Base-by-base conservation (phyloP, 2,888 invertebrate genomes). In the Mantis religiosa region DNA sequence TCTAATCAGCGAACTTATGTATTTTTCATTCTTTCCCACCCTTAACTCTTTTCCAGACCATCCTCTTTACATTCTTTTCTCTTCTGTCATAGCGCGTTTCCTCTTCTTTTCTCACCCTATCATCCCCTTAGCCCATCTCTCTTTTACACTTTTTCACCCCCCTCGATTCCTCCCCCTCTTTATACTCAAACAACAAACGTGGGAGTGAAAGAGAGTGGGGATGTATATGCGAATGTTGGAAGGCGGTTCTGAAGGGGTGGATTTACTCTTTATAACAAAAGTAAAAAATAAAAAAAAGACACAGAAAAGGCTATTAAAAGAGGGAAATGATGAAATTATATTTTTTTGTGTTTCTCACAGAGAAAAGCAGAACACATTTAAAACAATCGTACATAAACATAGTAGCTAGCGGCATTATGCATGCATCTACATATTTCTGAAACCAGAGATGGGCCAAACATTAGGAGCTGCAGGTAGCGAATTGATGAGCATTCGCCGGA, bases 401-500 rank as follows among this genome's bases (percentile, higher is more conserved):
- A 28, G 27, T 25, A 20, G 54, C 54, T 71, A 2, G 4, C 54
- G 54, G 54, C 54, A 71, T 71, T 71, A 71, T 71, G 54, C 34
- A 84, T 30, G 71, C 71, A 86, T 54, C 28, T 86, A 71, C 54
- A 71, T 71, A 71, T 71, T 71, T 25, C 20, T 71, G 54, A 71
- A 71, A 71, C 81, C 86, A 28, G 81, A 86, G 81, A 81, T 34
- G 81, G 34, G 87, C 25, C 30, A 25, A 82, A 41, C 34, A 82
- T 82, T 87, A 82, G 81, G 87, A 82, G 54, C 54, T 71, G 54
- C 54, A 30, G 27, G 82, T 82, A 34, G 9, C 9, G 82, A 82
- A 87, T 87, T 87, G 87, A 87, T 82, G 87, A 25, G 87, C 87
- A 87, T 47, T 87, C 81, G 34, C 87, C 82, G 87, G 87, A 87